phyloP scores from a whole-genome alignment of 2,888 invertebrate species.

The Alitta virens region DNA sequence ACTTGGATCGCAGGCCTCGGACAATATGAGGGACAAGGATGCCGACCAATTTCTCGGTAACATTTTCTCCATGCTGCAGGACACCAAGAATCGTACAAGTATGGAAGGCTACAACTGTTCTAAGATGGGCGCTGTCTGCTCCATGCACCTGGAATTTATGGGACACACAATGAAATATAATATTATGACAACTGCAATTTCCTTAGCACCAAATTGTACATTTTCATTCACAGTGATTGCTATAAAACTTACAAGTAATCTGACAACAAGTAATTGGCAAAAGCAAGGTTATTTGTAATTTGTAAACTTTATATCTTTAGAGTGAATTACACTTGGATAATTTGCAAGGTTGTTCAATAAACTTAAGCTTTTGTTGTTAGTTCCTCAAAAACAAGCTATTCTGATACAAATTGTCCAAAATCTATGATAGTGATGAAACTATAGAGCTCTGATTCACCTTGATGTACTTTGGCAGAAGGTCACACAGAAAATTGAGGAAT shows the following conservation, averaged over 20 bases:
- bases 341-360: too few relatives aligned
- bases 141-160: conserved; percentile 28
- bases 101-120: conserved; percentile 77
- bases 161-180: not conserved
- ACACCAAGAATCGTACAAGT: conserved; percentile 73
- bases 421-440: too few relatives aligned
- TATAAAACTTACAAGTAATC: too few relatives aligned
- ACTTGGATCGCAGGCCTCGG: conserved; percentile 64
- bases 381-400: too few relatives aligned
- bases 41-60: conserved; percentile 66
- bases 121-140: conserved; percentile 57
- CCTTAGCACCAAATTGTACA: not conserved
- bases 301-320: too few relatives aligned
- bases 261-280: too few relatives aligned
- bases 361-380: too few relatives aligned
- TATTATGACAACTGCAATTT: not conserved
- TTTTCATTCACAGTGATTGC: not conserved
- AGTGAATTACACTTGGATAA: too few relatives aligned
- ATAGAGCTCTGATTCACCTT: too few relatives aligned
- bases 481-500: conserved; percentile 67
- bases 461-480: conserved; percentile 63
- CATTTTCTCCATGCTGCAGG: conserved; percentile 52
- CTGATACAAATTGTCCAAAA: too few relatives aligned
- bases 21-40: conserved; percentile 71
- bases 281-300: too few relatives aligned